phyloP scores from a whole-genome alignment of 2,797 vertebrate genomes.

The Cyclopterus lumpus region DNA sequence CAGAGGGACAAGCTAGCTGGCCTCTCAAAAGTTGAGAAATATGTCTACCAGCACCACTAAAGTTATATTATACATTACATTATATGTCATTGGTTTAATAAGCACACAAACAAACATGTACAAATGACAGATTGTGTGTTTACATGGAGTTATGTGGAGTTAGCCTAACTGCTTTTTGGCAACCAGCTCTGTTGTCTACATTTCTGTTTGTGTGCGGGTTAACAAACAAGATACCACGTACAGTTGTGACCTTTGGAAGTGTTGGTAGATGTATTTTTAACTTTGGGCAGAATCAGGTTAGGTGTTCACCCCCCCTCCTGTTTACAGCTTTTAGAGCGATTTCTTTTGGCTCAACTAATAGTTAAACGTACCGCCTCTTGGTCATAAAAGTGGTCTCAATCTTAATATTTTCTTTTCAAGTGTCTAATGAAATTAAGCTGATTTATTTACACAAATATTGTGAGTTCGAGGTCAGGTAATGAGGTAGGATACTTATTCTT shows the following conservation, averaged over 20 bases:
- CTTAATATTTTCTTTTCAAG: background rate
- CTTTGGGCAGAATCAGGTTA: background rate
- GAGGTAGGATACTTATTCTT: too few relatives aligned
- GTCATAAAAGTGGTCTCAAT: too few relatives aligned
- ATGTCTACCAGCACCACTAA: background rate
- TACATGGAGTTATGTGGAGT: background rate
- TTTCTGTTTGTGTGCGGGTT: background rate
- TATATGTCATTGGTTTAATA: background rate
- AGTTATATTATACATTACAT: background rate
- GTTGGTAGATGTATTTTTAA: background rate
- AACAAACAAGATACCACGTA: background rate
- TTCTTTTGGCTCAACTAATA: background rate
- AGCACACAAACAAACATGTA: background rate
- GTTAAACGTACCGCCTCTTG: background rate
- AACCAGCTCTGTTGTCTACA: background rate
- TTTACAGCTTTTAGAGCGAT: background rate
- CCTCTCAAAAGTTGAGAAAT: background rate
- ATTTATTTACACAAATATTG: background rate
- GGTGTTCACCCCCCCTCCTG: background rate
- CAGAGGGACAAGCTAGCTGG: background rate
- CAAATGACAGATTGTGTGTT: background rate
- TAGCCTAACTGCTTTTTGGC: background rate
- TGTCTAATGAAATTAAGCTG: background rate
- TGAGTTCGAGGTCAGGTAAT: background rate
- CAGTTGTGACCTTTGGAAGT: background rate